phyloP scores from a whole-genome alignment of 2,797 vertebrate species.

The Trachurus trachurus region DNA sequence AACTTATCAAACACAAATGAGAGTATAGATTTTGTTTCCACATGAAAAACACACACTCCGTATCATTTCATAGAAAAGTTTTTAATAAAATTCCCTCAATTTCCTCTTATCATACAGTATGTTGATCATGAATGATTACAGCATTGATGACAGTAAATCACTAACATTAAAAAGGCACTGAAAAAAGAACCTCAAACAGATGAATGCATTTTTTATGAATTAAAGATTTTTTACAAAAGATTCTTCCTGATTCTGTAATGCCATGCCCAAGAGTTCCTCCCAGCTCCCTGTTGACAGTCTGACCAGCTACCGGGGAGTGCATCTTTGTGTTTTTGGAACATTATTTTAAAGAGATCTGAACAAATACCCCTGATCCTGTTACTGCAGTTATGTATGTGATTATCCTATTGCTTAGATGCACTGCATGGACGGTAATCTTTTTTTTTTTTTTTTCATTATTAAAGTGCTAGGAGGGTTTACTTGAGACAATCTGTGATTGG shows the following conservation, averaged over 20 bases:
- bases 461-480: constrained; percentile 72
- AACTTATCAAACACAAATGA: background rate
- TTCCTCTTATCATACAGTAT: constrained; percentile 59
- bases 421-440: constrained; percentile 25
- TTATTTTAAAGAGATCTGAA: constrained; percentile 15
- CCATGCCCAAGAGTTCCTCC: background rate
- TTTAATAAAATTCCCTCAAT: constrained; percentile 75
- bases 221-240: constrained; percentile 22
- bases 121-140: constrained; percentile 58
- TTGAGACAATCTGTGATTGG: constrained; percentile 46
- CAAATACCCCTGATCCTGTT: constrained; percentile 15
- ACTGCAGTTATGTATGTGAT: constrained; percentile 25
- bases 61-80: constrained; percentile 65
- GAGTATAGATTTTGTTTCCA: background rate
- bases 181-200: constrained; percentile 31
- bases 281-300: constrained; percentile 3
- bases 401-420: constrained; percentile 38
- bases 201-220: constrained; percentile 21
- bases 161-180: constrained; percentile 59
- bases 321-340: constrained; percentile 10
- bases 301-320: constrained; percentile 1
- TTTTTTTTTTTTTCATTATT: constrained; percentile 29
- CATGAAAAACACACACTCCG: constrained; percentile 31
- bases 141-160: constrained; percentile 31
- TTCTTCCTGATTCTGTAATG: constrained; percentile 21